Evolutionary conservation across 2,113 vertebrate genomes (phyloP), one percentile per base, ranked within the genome.

Genomic region (Penelope pileata): DNA sequence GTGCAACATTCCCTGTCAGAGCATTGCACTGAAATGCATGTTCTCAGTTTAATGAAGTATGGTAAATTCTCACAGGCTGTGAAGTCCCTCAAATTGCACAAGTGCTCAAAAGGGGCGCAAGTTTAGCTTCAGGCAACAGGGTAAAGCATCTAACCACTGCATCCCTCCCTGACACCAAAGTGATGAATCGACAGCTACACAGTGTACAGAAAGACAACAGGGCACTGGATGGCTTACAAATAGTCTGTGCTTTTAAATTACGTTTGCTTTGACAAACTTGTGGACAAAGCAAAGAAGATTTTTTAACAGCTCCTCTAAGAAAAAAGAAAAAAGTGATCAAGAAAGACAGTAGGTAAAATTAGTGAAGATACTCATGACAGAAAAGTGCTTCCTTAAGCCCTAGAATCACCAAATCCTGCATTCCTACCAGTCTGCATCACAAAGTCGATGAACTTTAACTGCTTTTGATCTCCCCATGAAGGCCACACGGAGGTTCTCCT

Each of bases 261-360:
- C 17, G 38, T 36, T 56, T 72, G 36, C n/a, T 92, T 90, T 3
- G 1, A 88, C 51, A 85, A 59, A 88, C 7, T 54, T 66, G 10
- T 30, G 24, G 30, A 54, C 15, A 66, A 91, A 69, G 36, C 47
- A 80, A 74, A 18, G 5, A 70, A 6, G 4, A 38, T n/a, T 85
- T 91, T 80, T 81, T 30, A 80, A 70, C 10, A 58, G 21, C 2
- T 38, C 16, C 21, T 68, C 14, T 54, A 76, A 54, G 15, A 18
- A 15, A 26, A 66, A 50, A 34, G 1, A 3, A 4, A 4, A n/a
- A 54, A 43, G 54, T 3, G 0, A 9, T 0, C 10, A 21, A 56
- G n/a, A 42, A 90, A 79, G 82, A 11, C 27, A 86, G 42, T 21
- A 69, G 40, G 21, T 66, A 3, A 90, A 87, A 78, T 59, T 66